Evolutionary conservation across 2,888 invertebrate species (phyloP).

Genomic region (Eremobia ochroleuca): DNA sequence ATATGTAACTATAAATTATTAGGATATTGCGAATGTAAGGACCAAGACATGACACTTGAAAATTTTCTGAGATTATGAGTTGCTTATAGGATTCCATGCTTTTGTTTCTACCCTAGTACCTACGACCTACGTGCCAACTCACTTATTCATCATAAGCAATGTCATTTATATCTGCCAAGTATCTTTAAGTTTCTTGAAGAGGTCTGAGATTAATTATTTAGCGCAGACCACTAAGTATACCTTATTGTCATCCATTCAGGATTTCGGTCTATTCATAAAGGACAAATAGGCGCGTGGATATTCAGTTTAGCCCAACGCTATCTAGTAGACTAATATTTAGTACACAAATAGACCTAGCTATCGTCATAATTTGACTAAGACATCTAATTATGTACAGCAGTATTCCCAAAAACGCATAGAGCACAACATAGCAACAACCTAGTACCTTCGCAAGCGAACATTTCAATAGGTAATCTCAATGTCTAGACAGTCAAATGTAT

Average conservation of each 20-base stretch:
- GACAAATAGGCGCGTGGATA: background rate
- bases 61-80: background rate
- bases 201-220: background rate
- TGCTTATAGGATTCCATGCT: background rate
- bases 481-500: constrained; percentile 88
- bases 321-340: background rate
- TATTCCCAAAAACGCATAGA: constrained; percentile 1
- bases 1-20: background rate
- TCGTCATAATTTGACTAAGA: background rate
- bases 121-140: background rate
- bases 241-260: background rate
- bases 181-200: background rate
- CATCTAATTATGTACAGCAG: background rate
- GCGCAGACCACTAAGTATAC: background rate
- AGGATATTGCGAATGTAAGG: background rate
- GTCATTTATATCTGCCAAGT: background rate
- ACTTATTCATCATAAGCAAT: background rate
- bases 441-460: constrained; percentile 47
- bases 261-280: background rate
- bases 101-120: background rate
- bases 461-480: constrained; percentile 72
- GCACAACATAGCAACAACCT: constrained; percentile 46
- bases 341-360: background rate
- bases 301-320: background rate
- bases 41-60: background rate